Evolutionary conservation across 2,888 invertebrate species (phyloP).

Genomic region (Thymelicus acteon): DNA sequence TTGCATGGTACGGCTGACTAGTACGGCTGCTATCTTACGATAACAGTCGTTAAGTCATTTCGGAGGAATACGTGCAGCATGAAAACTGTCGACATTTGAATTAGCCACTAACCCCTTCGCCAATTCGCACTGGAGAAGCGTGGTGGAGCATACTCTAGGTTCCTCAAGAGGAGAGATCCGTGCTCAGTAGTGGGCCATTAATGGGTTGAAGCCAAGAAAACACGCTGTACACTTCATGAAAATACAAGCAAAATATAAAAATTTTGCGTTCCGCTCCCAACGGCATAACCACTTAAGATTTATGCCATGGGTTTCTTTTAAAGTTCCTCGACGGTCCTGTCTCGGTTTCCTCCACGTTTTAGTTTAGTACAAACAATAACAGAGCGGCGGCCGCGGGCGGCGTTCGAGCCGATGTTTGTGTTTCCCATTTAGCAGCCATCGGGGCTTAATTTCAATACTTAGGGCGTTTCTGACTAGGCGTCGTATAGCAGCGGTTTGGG

Average conservation of each 20-base stretch:
- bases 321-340: slow-evolving; percentile 51
- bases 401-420: slow-evolving; percentile 69
- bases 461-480: neutral
- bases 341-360: slow-evolving; percentile 55
- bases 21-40: too few species aligned
- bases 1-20: too few species aligned
- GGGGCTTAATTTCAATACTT: slow-evolving; percentile 62
- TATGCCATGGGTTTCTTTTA: slow-evolving; percentile 37
- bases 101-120: too few species aligned
- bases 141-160: too few species aligned
- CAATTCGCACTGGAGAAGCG: too few species aligned
- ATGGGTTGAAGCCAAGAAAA: too few species aligned
- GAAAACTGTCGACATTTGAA: too few species aligned
- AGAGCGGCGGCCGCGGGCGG: slow-evolving; percentile 67
- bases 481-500: neutral
- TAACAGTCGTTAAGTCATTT: too few species aligned
- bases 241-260: neutral
- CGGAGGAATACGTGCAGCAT: too few species aligned
- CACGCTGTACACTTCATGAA: too few species aligned
- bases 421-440: slow-evolving; percentile 72
- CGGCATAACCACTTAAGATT: slow-evolving; percentile 15
- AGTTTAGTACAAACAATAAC: slow-evolving; percentile 82
- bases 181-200: too few species aligned
- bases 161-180: too few species aligned
- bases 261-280: neutral